phyloP scores from a whole-genome alignment of 1,140 invertebrate species.

The Atta colombica region DNA sequence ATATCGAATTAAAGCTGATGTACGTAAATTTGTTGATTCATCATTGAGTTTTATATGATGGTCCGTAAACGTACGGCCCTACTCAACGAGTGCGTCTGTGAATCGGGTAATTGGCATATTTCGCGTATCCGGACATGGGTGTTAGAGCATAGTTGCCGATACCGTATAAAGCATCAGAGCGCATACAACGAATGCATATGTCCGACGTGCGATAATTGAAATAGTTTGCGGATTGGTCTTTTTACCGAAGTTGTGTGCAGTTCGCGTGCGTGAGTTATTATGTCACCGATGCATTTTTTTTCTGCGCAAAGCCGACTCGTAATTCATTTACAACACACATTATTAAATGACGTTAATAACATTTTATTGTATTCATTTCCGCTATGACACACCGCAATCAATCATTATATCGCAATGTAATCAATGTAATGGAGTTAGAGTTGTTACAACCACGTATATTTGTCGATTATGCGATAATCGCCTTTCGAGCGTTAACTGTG shows the following conservation, averaged over 20 bases:
- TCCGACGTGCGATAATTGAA: constrained; percentile 20
- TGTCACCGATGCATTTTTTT: constrained; percentile 11
- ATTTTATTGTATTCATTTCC: constrained; percentile 4
- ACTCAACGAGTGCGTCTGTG: neutral
- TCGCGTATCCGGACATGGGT: constrained; percentile 17
- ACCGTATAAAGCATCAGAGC: neutral
- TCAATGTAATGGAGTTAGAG: neutral
- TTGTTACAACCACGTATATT: neutral
- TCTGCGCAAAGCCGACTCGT: neutral
- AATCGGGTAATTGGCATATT: constrained; percentile 43
- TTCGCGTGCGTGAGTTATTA: neutral
- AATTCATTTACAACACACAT: neutral
- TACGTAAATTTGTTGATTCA: constrained; percentile 8
- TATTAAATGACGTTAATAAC: constrained; percentile 25
- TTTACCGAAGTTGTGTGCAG: neutral
- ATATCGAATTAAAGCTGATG: neutral
- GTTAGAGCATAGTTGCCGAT: neutral
- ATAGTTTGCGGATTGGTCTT: constrained; percentile 30
- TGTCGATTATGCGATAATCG: constrained; percentile 9
- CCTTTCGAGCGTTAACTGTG: neutral
- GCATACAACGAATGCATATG: neutral
- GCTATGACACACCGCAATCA: neutral
- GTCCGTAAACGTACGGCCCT: neutral
- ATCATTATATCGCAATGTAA: neutral
- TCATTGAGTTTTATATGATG: neutral